phyloP scores from a whole-genome alignment of 2,797 vertebrate species.

The Erpetoichthys calabaricus region DNA sequence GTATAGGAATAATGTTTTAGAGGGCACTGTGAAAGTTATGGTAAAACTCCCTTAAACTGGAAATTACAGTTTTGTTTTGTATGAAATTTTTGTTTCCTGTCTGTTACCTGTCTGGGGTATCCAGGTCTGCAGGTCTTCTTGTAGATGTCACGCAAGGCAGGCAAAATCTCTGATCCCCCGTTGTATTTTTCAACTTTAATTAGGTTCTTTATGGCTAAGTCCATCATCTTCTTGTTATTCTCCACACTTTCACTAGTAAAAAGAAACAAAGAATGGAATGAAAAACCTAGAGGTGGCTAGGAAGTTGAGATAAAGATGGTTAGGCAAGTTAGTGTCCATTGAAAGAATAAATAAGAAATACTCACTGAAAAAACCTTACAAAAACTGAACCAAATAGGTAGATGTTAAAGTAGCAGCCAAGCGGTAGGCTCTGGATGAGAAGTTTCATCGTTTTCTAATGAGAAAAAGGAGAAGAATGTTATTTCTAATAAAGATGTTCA shows the following conservation, averaged over 20 bases:
- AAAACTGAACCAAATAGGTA: constrained; percentile 60
- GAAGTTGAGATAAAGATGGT: too few species aligned
- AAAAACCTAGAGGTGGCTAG: too few species aligned
- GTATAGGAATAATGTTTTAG: too few species aligned
- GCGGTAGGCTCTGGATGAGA: constrained; percentile 73
- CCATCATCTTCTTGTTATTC: constrained; percentile 51
- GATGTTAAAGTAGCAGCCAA: constrained; percentile 75
- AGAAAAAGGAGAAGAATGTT: too few species aligned
- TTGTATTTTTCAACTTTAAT: constrained; percentile 19
- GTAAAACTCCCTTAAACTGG: too few species aligned
- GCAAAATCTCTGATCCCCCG: constrained; percentile 34
- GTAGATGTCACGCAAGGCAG: constrained; percentile 26
- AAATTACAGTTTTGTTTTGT: too few species aligned
- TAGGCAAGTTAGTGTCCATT: too few species aligned
- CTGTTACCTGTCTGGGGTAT: constrained; percentile 35
- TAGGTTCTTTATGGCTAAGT: constrained; percentile 41
- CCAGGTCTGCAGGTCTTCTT: constrained; percentile 26
- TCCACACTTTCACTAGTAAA: constrained; percentile 41
- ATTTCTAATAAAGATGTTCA: too few species aligned
- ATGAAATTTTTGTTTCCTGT: too few species aligned
- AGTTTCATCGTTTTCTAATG: constrained; percentile 75
- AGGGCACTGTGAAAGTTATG: too few species aligned
- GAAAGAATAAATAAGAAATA: too few species aligned
- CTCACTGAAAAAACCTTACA: constrained; percentile 62
- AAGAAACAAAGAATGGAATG: too few species aligned